These are phyloP conservation scores for Glossophaga mutica DNA, from an alignment of 2,797 vertebrate genomes.

Conservation along the genomic window DNA sequence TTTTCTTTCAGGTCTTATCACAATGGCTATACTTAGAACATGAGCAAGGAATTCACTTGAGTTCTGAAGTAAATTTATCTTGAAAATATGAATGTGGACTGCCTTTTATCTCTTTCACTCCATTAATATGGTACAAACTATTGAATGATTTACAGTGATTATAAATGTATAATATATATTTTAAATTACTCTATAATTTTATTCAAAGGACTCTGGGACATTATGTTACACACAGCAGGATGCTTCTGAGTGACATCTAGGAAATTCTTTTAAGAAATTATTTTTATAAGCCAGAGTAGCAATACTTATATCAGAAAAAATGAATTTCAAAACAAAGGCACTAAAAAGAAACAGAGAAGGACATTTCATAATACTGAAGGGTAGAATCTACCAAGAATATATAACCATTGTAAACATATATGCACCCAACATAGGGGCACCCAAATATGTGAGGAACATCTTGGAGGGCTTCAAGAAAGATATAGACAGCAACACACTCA, in stretches of 20 bases:
- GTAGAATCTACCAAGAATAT: too few relatives aligned
- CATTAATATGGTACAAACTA: constrained; percentile 76
- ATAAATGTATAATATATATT: constrained; percentile 84
- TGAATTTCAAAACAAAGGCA: too few relatives aligned
- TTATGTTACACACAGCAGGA: constrained; percentile 80
- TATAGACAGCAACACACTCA: too few relatives aligned
- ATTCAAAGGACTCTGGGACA: constrained; percentile 80
- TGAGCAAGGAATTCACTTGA: constrained; percentile 83
- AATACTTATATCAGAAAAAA: too few relatives aligned
- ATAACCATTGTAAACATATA: too few relatives aligned
- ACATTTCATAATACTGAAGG: too few relatives aligned
- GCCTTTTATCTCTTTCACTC: constrained; percentile 81
- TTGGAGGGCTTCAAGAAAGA: too few relatives aligned
- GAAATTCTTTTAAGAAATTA: constrained; percentile 78
- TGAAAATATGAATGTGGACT: constrained; percentile 84
- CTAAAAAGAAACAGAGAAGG: too few relatives aligned
- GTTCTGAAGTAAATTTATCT: constrained; percentile 74
- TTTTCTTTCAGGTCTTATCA: constrained; percentile 93
- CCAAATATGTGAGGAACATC: too few relatives aligned
- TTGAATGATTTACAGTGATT: constrained; percentile 80
- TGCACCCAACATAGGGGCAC: too few relatives aligned
- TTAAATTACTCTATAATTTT: constrained; percentile 81
- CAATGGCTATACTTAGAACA: constrained; percentile 98
- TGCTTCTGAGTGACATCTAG: constrained; percentile 79
- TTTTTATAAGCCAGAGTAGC: constrained; percentile 75